Conservation (phyloP, 2,113 vertebrate species). For the Tauraco erythrolophus region DNA sequence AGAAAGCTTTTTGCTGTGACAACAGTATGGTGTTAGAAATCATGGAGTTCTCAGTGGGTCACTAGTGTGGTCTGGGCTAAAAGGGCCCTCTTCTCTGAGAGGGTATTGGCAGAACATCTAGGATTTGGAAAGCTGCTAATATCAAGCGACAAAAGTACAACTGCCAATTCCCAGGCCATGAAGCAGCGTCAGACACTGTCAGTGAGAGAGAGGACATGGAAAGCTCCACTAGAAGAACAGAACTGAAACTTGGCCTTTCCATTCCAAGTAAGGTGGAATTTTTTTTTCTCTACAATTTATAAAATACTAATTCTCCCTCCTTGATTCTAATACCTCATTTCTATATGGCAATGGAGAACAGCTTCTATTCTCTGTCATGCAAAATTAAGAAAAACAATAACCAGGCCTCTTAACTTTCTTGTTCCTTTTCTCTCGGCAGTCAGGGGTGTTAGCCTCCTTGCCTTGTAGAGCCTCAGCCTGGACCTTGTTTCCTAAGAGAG, state of each 20-base stretch:
- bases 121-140: not conserved
- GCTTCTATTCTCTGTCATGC: not conserved
- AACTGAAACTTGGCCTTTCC: not conserved
- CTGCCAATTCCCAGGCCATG: not conserved
- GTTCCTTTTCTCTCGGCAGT: not conserved
- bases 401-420: not conserved
- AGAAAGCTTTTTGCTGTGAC: not conserved
- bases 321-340: not conserved
- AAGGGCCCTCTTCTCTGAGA: not conserved
- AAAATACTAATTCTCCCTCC: not conserved
- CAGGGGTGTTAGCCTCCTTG: not conserved
- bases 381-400: not conserved
- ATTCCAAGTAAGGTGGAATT: not conserved
- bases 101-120: not conserved
- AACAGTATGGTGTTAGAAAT: not conserved
- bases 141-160: not conserved
- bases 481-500: not conserved
- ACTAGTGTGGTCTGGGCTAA: not conserved
- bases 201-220: not conserved
- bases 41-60: not conserved
- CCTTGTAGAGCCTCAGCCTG: not conserved
- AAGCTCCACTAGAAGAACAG: not conserved
- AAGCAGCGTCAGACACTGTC: not conserved
- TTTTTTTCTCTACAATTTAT: not conserved
- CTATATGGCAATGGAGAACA: not conserved